Base-by-base conservation (phyloP, 2,888 invertebrate genomes). In the Yponomeuta plumbellus region DNA sequence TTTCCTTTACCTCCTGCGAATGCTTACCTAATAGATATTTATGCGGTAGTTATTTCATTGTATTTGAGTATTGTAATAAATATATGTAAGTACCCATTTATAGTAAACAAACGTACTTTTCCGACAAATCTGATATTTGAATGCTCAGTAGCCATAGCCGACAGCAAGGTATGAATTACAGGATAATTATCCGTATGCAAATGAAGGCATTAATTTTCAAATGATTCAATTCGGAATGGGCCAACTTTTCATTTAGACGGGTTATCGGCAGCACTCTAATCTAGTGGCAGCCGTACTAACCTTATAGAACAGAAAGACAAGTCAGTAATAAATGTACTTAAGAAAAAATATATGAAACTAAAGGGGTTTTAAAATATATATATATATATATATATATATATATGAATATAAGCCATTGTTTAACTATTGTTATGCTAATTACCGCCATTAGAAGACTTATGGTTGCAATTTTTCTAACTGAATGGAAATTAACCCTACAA, bases 121-220 rank as follows among this genome's bases (percentile, higher is more conserved):
- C 5, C 44, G 44, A 52, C 62, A 70, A 71, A 70, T 71, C 57
- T 65, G 23, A 65, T 56, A 57, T 56, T 67, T 64, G 57, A 64
- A 64, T 5, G 67, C 40, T 63, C 66, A 67, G 66, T 52, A 61
- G 59, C 57, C 64, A 56, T 64, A 62, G 52, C 67, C 64, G 61
- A 21, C 61, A 52, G 44, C 44, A 57, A 64, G 40, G 40, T 73
- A 78, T 79, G 80, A 84, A 83, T 84, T 80, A 84, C 76, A 73
- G 77, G 80, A 79, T 86, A 86, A 87, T 88, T 87, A 84, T 75
- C 78, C 75, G 77, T 82, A 88, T 88, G 86, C 81, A 86, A 88
- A 89, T 87, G 79, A 81, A 81, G 76, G 71, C 77, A 79, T 83
- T 82, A 77, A 80, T 81, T 81, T 78, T 80, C 81, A 82, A 87